Evolutionary conservation across 2,113 vertebrate genomes (phyloP), one percentile per base, ranked within the genome.

Genomic region (Bucco capensis): DNA sequence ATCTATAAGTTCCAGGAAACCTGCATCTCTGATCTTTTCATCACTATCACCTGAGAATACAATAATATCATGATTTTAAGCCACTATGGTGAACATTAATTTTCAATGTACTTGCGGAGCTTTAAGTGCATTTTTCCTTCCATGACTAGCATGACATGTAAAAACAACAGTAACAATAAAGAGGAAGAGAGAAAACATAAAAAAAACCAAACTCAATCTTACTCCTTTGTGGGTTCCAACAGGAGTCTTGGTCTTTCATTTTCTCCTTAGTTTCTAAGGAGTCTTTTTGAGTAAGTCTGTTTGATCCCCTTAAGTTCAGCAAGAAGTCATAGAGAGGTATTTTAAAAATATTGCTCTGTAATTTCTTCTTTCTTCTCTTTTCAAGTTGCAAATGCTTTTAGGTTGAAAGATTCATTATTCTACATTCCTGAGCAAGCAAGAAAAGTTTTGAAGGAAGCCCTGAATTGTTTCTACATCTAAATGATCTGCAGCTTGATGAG

Each of bases 81-180:
- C 16, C 57, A 70, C 38, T 81, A 66, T 38, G 46, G 33, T 72
- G 62, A 74, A 81, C 44, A 30, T 95, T 88, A 92, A 92, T 94
- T 83, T 96, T 94, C 92, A 90, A 96, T 78, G 66, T 86, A 85
- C 40, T 71, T 81, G 46, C 91, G 85, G 76, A 96, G 92, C 2
- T 93, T 92, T 92, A 91, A 96, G 70, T 25, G 14, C 31, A 61
- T 90, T 92, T 90, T 85, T 89, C 51, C 50, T 42, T 67, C 69
- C 75, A 18, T 86, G 65, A 90, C 44, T 50, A n/a, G 24, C 38
- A 9, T 88, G 40, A 94, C 58, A 86, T 80, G 57, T 37, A 91
- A 85, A 28, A 54, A 83, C 37, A 94, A 53, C 51, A 61, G 66
- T 22, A 91, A 58, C 19, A 88, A 92, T 14, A 54, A 76, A 72